phyloP scores from a whole-genome alignment of 2,888 invertebrate species.

The Lamellibrachia satsuma region DNA sequence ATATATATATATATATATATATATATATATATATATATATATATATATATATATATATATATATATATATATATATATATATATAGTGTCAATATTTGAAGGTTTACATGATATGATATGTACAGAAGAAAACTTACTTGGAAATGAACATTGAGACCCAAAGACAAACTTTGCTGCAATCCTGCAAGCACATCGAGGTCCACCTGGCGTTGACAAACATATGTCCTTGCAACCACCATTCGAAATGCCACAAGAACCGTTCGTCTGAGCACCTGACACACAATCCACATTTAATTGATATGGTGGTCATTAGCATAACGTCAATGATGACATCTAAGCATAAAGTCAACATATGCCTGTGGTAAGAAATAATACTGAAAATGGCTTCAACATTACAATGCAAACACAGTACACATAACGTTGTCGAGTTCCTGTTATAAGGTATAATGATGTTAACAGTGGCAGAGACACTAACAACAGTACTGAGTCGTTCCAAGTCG shows the following conservation, averaged over 20 bases:
- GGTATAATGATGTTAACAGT: too few species aligned
- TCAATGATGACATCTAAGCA: background rate
- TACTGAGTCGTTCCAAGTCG: too few species aligned
- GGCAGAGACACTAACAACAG: too few species aligned
- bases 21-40: too few species aligned
- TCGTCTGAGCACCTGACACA: background rate
- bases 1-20: too few species aligned
- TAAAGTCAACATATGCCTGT: background rate
- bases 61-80: too few species aligned
- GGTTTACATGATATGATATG: background rate
- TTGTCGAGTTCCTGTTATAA: too few species aligned
- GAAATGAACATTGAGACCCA: background rate
- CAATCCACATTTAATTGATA: background rate
- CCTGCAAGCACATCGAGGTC: background rate
- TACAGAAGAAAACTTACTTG: background rate
- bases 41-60: too few species aligned
- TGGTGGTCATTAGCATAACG: background rate
- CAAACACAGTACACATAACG: too few species aligned
- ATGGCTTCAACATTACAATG: too few species aligned
- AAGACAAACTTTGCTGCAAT: background rate
- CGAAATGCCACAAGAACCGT: background rate
- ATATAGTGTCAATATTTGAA: too few species aligned
- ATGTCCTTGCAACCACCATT: slow-evolving; percentile 11
- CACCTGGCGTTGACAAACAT: background rate
- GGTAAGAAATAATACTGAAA: too few species aligned